Evolutionary conservation across 1,140 invertebrate species (phyloP).

Genomic region (Trichogramma pretiosum): DNA sequence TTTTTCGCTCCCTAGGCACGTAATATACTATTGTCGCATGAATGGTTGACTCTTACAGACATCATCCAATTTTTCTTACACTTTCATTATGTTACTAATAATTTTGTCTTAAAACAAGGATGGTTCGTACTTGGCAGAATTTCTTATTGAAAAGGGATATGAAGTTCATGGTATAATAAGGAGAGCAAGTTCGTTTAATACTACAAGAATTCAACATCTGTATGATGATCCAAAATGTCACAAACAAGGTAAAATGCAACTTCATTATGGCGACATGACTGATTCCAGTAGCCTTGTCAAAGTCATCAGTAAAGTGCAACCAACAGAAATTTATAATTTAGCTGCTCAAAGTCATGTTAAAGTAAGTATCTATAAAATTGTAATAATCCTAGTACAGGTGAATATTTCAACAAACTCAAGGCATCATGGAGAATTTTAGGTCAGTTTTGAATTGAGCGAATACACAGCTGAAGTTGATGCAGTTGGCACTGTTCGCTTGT

Average conservation of each 20-base stretch:
- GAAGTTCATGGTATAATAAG: constrained; percentile 94
- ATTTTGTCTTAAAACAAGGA: no score
- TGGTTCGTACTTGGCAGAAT: constrained; percentile 97
- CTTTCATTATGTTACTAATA: no score
- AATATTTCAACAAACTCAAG: no score
- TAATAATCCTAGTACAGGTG: no score
- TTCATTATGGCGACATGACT: constrained; percentile 99
- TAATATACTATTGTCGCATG: constrained; percentile 1
- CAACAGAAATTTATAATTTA: constrained; percentile 95
- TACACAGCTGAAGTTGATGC: constrained; percentile 99
- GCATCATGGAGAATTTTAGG: no score
- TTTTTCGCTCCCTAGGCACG: background rate
- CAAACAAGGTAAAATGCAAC: constrained; percentile 75
- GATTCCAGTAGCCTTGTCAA: constrained; percentile 96
- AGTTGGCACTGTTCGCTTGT: constrained; percentile 86
- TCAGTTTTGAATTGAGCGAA: constrained; percentile 94
- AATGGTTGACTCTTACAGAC: constrained; percentile 6
- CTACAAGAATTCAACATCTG: constrained; percentile 88
- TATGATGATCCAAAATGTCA: constrained; percentile 84
- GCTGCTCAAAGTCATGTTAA: constrained; percentile 99
- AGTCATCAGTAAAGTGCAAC: constrained; percentile 77
- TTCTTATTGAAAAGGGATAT: constrained; percentile 90
- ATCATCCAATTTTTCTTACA: constrained; percentile 13
- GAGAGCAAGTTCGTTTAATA: constrained; percentile 94
- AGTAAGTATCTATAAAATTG: constrained; percentile 61